Evolutionary conservation across 2,113 vertebrate genomes (phyloP).

Genomic region (Pelvicachromis taeniatus): DNA sequence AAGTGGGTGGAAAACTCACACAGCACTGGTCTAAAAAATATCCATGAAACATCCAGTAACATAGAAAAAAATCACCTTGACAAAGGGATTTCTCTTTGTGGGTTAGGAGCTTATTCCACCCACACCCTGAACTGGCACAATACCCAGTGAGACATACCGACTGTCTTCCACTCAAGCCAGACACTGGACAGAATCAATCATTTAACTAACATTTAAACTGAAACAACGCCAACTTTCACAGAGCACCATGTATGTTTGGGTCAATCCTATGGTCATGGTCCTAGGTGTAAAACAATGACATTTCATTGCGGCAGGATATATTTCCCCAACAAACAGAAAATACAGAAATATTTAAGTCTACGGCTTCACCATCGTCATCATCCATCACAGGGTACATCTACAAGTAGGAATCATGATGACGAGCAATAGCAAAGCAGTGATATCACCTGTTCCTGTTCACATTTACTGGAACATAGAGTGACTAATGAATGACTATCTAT

Average conservation of each 20-base stretch:
- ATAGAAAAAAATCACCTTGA: background rate
- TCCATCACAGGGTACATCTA: background rate
- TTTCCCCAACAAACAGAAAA: background rate
- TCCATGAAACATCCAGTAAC: background rate
- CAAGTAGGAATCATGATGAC: background rate
- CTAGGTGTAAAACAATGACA: background rate
- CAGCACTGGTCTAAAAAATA: background rate
- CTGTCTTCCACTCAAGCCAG: slow-evolving; percentile 38
- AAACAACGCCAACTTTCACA: background rate
- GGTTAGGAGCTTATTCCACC: background rate
- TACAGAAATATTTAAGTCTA: background rate
- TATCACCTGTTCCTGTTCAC: slow-evolving; percentile 2
- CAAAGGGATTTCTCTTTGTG: background rate
- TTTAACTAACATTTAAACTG: slow-evolving; percentile 13
- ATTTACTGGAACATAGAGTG: background rate
- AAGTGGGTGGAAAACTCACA: background rate
- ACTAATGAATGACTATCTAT: background rate
- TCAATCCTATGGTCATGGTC: background rate
- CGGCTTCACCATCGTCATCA: background rate
- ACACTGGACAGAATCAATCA: slow-evolving; percentile 33
- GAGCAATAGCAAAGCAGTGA: background rate
- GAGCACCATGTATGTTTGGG: background rate
- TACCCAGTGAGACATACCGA: background rate
- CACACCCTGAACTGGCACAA: slow-evolving; percentile 13
- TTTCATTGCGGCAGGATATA: background rate